Evolutionary conservation across 2,797 vertebrate species (phyloP), one percentile per base, ranked within the genome.

Genomic region (Coranthus polyacanthus): DNA sequence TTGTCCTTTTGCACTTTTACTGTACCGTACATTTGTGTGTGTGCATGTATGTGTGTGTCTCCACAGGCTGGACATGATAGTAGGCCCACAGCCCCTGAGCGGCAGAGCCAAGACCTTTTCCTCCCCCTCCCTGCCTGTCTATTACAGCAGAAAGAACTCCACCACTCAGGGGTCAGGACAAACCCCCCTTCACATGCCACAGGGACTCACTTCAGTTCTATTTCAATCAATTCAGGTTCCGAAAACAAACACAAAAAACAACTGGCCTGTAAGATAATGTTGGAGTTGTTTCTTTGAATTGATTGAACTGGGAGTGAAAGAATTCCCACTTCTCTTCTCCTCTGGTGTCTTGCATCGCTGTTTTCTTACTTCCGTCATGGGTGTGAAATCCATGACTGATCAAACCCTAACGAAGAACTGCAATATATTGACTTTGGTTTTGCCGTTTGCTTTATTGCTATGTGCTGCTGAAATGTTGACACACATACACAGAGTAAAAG

Each of bases 91-190:
- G 79, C 75, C 87, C 67, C 83, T 91, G 60, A 85, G 81, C 88
- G 84, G 73, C 82, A 84, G 90, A 88, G 78, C 89, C 84, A 94
- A 93, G 90, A 81, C 88, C 60, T 92, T 93, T 92, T 92, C 92
- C 73, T 90, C 91, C 83, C 90, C 91, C 45, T 90, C 89, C 57
- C 81, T 92, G 83, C 84, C 90, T 74, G 82, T 89, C 61, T 92
- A 88, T 93, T 91, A 92, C 91, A 93, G 83, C 86, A 88, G 90
- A 78, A 94, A 93, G 85, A 90, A 76, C 85, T 91, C 90, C 73
- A 78, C 90, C 73, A 78, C 79, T 29, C 85, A 90, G 89, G 92
- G 93, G 93, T 93, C 91, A 93, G 92, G 73, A 78, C 59, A 10
- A 26, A 56, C 12, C 41, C 15, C 42, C 47, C 43, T 34, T 55